A percentile compares a stretch with the other conserved stretches of the same genome.
Evolutionary conservation across 2,113 vertebrate species (phyloP).

Genomic region (Cololabis saira): DNA sequence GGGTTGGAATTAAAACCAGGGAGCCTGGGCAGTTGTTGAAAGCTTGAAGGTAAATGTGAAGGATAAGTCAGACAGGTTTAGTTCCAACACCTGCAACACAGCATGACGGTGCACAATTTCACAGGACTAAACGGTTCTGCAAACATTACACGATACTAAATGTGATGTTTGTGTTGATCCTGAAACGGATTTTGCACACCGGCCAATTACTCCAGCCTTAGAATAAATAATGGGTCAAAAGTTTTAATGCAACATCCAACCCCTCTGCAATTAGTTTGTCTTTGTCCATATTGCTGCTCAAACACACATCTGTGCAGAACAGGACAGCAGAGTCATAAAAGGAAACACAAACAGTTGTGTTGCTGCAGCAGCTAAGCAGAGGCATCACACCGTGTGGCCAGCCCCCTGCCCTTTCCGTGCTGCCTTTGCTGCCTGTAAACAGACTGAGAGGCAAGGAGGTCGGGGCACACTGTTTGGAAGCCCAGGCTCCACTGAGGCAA

Average conservation of each 20-base stretch:
- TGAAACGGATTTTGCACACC: conserved; percentile 26
- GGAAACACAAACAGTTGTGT: conserved; percentile 71
- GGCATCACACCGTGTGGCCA: conserved; percentile 54
- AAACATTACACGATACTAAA: conserved; percentile 22
- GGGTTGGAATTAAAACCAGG: conserved; percentile 42
- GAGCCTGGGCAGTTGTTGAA: conserved; percentile 39
- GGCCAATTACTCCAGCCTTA: conserved; percentile 31
- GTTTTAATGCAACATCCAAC: not conserved
- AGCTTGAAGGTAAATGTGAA: conserved; percentile 54
- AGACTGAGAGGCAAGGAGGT: conserved; percentile 74
- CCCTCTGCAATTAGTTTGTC: conserved; percentile 9
- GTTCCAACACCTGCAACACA: conserved; percentile 3
- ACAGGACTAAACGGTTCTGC: conserved; percentile 13
- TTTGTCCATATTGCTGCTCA: conserved; percentile 30
- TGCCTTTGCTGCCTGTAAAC: conserved; percentile 68
- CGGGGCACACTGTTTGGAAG: conserved; percentile 65
- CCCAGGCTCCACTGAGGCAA: conserved; percentile 53
- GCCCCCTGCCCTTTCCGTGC: conserved; percentile 65
- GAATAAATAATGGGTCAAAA: not conserved
- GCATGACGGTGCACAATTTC: conserved; percentile 17
- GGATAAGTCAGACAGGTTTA: conserved; percentile 18
- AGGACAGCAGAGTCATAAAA: conserved; percentile 61
- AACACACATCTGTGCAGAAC: conserved; percentile 56
- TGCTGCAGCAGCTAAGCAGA: conserved; percentile 55
- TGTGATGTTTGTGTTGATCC: conserved; percentile 13